Conservation (phyloP, 2,113 vertebrate species). For the Dolichotis patagonum region DNA sequence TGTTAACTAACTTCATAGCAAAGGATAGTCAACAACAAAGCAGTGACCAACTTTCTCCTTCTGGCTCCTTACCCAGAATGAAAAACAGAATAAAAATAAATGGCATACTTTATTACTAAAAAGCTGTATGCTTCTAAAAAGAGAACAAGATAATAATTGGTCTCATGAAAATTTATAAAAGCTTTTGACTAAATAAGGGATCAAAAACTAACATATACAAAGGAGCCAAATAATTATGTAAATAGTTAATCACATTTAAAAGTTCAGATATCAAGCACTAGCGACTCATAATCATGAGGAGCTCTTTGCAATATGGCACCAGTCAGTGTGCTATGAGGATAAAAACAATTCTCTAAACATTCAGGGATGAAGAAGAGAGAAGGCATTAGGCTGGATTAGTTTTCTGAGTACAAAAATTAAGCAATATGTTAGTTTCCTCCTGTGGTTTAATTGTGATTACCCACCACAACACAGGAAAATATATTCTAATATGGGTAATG, state of each 20-base stretch:
- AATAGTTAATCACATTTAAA: constrained; percentile 36
- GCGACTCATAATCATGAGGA: background rate
- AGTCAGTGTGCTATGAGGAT: background rate
- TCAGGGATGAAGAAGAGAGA: background rate
- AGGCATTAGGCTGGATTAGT: background rate
- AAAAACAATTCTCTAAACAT: background rate
- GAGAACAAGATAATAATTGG: background rate
- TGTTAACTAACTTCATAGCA: constrained; percentile 59
- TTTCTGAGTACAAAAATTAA: constrained; percentile 30
- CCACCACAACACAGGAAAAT: background rate
- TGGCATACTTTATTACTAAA: background rate
- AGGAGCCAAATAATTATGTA: background rate
- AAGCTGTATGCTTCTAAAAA: background rate
- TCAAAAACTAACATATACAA: background rate
- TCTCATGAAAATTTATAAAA: constrained; percentile 48
- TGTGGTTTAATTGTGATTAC: background rate
- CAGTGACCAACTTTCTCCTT: background rate
- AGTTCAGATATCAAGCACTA: constrained; percentile 21
- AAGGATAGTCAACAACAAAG: background rate
- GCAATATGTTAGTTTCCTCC: background rate
- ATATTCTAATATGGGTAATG: background rate
- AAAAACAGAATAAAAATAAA: background rate
- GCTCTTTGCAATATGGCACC: background rate
- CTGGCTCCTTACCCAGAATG: background rate
- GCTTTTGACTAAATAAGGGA: background rate